Conservation (phyloP, 2,888 invertebrate genomes). For the Spatulosminthurus flaviceps region DNA sequence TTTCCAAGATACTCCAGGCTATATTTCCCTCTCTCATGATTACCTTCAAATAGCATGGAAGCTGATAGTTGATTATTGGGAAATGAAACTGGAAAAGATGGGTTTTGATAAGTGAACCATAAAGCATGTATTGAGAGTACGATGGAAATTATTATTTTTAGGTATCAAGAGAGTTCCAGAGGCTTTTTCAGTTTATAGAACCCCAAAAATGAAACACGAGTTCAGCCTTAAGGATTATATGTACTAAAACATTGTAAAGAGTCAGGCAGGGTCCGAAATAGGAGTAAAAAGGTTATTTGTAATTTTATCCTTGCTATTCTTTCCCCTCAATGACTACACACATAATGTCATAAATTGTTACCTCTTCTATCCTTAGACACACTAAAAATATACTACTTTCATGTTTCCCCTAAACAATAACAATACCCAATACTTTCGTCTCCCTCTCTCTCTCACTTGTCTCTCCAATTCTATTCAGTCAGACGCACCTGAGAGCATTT, state of each 20-base stretch:
- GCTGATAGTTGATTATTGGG: background rate
- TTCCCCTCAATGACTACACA: conserved; percentile 6
- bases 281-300: conserved; percentile 5
- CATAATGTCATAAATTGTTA: conserved; percentile 5
- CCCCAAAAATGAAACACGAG: background rate
- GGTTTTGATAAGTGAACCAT: conserved; percentile 1
- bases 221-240: background rate
- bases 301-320: conserved; percentile 2
- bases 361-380: background rate
- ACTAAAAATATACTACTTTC: background rate
- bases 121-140: background rate
- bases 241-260: too few species aligned
- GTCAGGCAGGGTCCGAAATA: background rate
- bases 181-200: too few species aligned
- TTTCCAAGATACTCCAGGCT: background rate
- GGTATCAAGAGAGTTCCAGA: background rate
- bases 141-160: background rate
- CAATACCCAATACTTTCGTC: background rate
- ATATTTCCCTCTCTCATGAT: background rate
- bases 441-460: background rate
- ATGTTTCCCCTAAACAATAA: conserved; percentile 9
- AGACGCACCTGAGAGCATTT: conserved; percentile 10
- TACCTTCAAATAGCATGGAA: conserved; percentile 5
- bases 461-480: too few species aligned
- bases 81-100: conserved; percentile 9